phyloP scores from a whole-genome alignment of 2,113 vertebrate species.

The Isichthys henryi region DNA sequence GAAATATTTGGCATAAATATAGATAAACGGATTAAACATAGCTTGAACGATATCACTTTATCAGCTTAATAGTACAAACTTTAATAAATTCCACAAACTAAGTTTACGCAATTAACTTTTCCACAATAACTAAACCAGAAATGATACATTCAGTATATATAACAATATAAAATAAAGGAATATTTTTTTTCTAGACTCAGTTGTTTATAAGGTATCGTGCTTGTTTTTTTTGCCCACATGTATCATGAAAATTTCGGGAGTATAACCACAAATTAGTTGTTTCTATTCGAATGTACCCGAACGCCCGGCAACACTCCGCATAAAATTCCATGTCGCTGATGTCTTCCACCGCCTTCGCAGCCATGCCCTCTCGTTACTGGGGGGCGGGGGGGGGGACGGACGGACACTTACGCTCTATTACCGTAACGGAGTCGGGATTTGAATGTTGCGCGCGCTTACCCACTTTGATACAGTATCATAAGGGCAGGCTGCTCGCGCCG shows the following conservation, averaged over 20 bases:
- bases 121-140: background rate
- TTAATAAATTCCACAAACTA: background rate
- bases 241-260: background rate
- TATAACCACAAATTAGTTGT: background rate
- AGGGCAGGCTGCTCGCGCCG: background rate
- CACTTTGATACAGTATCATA: background rate
- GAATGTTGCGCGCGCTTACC: background rate
- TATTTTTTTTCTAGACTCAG: background rate
- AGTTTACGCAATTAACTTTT: background rate
- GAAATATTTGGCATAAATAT: background rate
- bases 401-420: background rate
- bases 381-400: too few species aligned
- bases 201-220: background rate
- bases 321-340: background rate
- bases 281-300: slow-evolving; percentile 3
- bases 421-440: background rate
- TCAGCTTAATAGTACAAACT: background rate
- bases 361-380: background rate
- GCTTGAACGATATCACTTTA: background rate
- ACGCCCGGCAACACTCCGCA: background rate
- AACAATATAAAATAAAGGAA: background rate
- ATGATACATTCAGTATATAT: background rate
- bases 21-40: background rate
- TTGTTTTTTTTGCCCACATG: background rate
- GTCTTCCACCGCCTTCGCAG: background rate